Conservation (phyloP, 2,797 vertebrate species). For the Manis crassicaudata region DNA sequence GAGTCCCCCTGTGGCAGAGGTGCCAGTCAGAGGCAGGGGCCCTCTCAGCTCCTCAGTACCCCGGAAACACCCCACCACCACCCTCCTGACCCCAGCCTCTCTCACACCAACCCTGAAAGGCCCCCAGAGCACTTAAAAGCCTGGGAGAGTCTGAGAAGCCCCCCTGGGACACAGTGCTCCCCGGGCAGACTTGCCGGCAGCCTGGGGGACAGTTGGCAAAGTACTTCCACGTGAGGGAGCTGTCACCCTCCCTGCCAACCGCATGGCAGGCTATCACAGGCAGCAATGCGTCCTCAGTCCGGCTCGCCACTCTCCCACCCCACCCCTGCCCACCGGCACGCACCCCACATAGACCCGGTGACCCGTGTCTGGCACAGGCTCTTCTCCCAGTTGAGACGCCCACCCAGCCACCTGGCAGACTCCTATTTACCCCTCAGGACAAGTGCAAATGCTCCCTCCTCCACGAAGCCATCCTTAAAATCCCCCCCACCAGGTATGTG, state of each 20-base stretch:
- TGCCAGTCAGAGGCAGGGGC: background rate
- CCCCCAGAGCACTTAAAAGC: background rate
- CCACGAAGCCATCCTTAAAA: background rate
- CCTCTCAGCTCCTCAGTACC: background rate
- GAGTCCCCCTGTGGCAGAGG: slow-evolving; percentile 92
- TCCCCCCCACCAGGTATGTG: accelerated
- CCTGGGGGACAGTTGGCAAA: accelerated
- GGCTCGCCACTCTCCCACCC: background rate
- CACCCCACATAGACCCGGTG: background rate
- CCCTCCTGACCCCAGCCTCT: background rate
- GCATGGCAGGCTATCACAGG: background rate
- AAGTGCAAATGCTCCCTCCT: background rate
- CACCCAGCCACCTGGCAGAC: background rate
- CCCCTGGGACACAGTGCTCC: background rate
- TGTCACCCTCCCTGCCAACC: background rate
- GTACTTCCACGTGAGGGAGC: background rate
- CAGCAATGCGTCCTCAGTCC: accelerated
- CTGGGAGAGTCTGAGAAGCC: background rate
- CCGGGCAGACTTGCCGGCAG: background rate
- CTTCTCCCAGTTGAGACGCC: background rate
- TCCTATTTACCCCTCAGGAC: background rate
- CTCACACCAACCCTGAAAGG: background rate
- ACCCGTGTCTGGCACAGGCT: background rate
- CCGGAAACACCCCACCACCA: no score
- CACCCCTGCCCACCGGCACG: accelerated